These are phyloP conservation scores for Heteractis magnifica DNA, from an alignment of 92 coral and sea anemone species.

Conservation along the genomic window DNA sequence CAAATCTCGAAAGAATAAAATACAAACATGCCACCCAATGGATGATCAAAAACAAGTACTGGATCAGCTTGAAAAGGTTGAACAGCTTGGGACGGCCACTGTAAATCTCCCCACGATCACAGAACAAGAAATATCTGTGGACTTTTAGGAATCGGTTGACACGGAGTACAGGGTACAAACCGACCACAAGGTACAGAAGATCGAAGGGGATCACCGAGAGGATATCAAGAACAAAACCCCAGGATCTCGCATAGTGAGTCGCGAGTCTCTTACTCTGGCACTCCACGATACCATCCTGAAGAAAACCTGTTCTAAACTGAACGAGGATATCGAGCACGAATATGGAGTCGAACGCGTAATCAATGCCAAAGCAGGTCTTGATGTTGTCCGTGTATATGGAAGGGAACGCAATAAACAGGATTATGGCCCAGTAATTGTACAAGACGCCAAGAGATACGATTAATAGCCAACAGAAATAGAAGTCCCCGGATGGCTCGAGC, in stretches of 20 bases:
- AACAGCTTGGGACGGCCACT: slow-evolving; percentile 90
- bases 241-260: slow-evolving; percentile 60
- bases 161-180: slow-evolving; percentile 75
- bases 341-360: slow-evolving; percentile 73
- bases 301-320: slow-evolving; percentile 82
- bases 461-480: slow-evolving; percentile 80
- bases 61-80: slow-evolving; percentile 84
- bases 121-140: slow-evolving; percentile 80
- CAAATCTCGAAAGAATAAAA: slow-evolving; percentile 71
- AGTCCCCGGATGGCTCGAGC: slow-evolving; percentile 75
- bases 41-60: slow-evolving; percentile 84
- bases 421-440: slow-evolving; percentile 82
- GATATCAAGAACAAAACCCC: slow-evolving; percentile 76
- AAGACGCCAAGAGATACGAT: slow-evolving; percentile 74
- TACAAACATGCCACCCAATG: slow-evolving; percentile 97
- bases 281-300: slow-evolving; percentile 82
- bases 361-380: slow-evolving; percentile 63
- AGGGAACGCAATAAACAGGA: slow-evolving; percentile 70
- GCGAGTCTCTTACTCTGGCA: slow-evolving; percentile 54
- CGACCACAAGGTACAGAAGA: slow-evolving; percentile 64
- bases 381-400: slow-evolving; percentile 51
- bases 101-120: slow-evolving; percentile 87
- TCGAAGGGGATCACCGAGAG: slow-evolving; percentile 71
- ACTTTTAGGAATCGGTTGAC: slow-evolving; percentile 75
- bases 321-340: slow-evolving; percentile 77